These are phyloP conservation scores for Desoria tigrina DNA, from an alignment of 2,888 invertebrate genomes.

Conservation along the genomic window DNA sequence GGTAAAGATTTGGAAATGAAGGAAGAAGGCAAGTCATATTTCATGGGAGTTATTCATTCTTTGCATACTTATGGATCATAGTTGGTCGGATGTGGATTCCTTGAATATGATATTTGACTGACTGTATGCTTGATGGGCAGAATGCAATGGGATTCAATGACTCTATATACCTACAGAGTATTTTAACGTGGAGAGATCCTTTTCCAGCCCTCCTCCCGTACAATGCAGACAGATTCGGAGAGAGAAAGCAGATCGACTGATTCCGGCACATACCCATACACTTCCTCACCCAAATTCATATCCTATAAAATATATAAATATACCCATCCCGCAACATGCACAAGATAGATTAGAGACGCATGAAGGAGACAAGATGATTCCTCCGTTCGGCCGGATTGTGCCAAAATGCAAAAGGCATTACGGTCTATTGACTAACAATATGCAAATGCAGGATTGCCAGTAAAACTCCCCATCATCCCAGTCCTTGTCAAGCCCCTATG, in stretches of 20 bases:
- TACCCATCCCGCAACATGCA: background rate
- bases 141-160: too few species aligned
- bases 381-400: constrained; percentile 35
- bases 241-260: constrained; percentile 39
- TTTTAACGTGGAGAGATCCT: too few species aligned
- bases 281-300: background rate
- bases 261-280: constrained; percentile 32
- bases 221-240: background rate
- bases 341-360: constrained; percentile 34
- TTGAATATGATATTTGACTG: background rate
- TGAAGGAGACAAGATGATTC: constrained; percentile 39
- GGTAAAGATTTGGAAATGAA: constrained; percentile 48
- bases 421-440: constrained; percentile 47
- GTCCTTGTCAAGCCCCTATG: constrained; percentile 27
- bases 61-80: constrained; percentile 43
- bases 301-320: too few species aligned
- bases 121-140: too few species aligned
- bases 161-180: too few species aligned
- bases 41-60: constrained; percentile 46
- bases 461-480: constrained; percentile 29
- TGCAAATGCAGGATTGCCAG: constrained; percentile 42
- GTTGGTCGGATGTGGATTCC: constrained; percentile 1
- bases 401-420: constrained; percentile 38
- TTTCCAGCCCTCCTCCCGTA: too few species aligned
- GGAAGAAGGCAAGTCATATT: constrained; percentile 48